These are phyloP conservation scores for Notothenia coriiceps DNA, from an alignment of 2,113 vertebrate genomes.

Conservation along the genomic window DNA sequence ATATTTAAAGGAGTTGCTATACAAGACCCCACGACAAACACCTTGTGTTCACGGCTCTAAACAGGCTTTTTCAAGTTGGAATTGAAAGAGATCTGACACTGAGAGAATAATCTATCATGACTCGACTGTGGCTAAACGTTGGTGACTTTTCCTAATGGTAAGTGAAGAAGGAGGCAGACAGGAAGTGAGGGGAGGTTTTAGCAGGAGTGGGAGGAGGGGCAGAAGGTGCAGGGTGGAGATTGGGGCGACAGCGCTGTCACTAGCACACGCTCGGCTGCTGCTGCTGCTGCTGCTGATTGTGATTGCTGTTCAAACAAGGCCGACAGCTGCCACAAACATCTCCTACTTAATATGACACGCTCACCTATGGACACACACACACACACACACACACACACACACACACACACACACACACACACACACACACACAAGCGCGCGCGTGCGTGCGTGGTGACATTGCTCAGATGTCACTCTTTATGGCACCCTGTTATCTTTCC, in stretches of 20 bases:
- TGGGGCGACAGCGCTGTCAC: constrained; percentile 60
- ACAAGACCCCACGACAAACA: constrained; percentile 33
- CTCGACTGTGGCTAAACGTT: constrained; percentile 26
- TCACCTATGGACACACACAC: constrained; percentile 43
- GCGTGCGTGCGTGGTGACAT: background rate
- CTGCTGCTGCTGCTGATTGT: constrained; percentile 73
- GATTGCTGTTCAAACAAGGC: constrained; percentile 82
- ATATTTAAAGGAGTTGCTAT: constrained; percentile 7
- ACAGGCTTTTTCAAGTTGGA: constrained; percentile 45
- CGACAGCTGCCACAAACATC: constrained; percentile 80
- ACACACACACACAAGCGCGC: background rate
- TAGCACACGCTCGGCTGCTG: constrained; percentile 72
- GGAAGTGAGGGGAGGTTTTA: constrained; percentile 9
- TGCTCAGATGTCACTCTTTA: constrained; percentile 61
- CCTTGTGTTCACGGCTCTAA: constrained; percentile 33
- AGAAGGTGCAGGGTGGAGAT: constrained; percentile 23
- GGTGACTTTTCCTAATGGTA: constrained; percentile 15
- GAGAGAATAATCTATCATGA: constrained; percentile 8
- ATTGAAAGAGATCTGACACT: constrained; percentile 34
- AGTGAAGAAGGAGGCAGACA: background rate
- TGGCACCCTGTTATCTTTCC: constrained; percentile 75
- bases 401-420: constrained; percentile 27
- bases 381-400: background rate
- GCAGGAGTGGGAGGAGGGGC: background rate
- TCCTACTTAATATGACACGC: constrained; percentile 58